Conservation (phyloP, 2,888 invertebrate species). For the Erannis defoliaria region DNA sequence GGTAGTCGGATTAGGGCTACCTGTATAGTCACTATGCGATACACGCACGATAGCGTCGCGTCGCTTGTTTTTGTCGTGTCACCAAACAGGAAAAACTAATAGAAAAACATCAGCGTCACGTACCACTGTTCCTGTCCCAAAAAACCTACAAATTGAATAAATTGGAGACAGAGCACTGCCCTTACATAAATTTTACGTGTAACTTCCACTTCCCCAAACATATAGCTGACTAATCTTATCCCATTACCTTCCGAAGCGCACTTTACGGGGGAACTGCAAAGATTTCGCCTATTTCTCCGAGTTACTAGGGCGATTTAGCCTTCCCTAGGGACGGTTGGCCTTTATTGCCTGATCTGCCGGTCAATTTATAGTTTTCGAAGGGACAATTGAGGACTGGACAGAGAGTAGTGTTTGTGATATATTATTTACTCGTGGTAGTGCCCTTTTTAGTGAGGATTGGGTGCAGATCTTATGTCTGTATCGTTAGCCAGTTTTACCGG, state of each 20-base stretch:
- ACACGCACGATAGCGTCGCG: not conserved
- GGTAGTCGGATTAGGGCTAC: too few relatives aligned
- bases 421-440: constrained; percentile 28
- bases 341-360: constrained; percentile 34
- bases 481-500: not conserved
- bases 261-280: constrained; percentile 27
- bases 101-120: not conserved
- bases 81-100: not conserved
- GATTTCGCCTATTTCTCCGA: constrained; percentile 30
- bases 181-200: constrained; percentile 30
- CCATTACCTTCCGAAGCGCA: constrained; percentile 29
- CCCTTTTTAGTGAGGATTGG: constrained; percentile 9
- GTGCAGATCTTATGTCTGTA: not conserved
- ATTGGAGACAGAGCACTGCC: constrained; percentile 7
- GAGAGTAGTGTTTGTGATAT: constrained; percentile 26
- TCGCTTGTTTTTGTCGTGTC: not conserved
- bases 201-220: constrained; percentile 22
- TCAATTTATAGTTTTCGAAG: constrained; percentile 38
- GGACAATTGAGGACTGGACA: constrained; percentile 32
- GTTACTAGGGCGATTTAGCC: constrained; percentile 33
- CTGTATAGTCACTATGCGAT: not conserved
- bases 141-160: constrained; percentile 27
- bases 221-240: constrained; percentile 35
- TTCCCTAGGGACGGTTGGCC: constrained; percentile 26
- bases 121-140: constrained; percentile 4